These are phyloP conservation scores for Ceyx margarethae DNA, from an alignment of 2,113 vertebrate species.

Conservation along the genomic window DNA sequence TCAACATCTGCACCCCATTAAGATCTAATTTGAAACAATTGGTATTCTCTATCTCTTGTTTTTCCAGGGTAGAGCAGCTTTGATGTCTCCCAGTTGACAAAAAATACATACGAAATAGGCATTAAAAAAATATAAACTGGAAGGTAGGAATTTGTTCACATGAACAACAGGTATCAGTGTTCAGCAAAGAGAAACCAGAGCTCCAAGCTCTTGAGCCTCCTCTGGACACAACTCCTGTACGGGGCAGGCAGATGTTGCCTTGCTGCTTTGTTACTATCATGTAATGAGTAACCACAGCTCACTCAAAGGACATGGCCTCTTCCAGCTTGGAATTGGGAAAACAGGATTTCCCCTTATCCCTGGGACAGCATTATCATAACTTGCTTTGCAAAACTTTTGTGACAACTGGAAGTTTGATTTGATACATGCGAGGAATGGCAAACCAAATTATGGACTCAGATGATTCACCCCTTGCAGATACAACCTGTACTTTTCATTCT, in stretches of 20 bases:
- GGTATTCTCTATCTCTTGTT: slow-evolving; percentile 56
- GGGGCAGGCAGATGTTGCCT: not conserved
- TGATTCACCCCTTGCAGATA: not conserved
- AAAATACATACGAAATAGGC: slow-evolving; percentile 17
- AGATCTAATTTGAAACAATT: slow-evolving; percentile 62
- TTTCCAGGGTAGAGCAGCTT: slow-evolving; percentile 57
- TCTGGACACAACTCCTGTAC: not conserved
- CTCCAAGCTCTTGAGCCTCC: rapidly evolving
- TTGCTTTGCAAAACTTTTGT: not conserved
- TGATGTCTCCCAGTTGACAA: slow-evolving; percentile 44
- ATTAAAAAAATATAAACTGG: not conserved
- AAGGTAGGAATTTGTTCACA: not conserved
- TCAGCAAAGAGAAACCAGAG: slow-evolving; percentile 1
- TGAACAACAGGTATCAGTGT: not conserved
- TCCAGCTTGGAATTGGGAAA: not conserved
- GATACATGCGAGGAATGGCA: not conserved
- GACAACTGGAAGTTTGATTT: not conserved
- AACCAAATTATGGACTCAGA: not conserved
- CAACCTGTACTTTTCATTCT: not conserved
- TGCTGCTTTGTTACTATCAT: not conserved
- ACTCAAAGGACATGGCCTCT: not conserved
- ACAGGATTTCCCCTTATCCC: not conserved
- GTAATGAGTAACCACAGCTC: not conserved
- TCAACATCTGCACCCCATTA: slow-evolving; percentile 66
- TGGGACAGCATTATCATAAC: not conserved